Evolutionary conservation across 2,113 vertebrate genomes (phyloP).

Genomic region (Promerops cafer): DNA sequence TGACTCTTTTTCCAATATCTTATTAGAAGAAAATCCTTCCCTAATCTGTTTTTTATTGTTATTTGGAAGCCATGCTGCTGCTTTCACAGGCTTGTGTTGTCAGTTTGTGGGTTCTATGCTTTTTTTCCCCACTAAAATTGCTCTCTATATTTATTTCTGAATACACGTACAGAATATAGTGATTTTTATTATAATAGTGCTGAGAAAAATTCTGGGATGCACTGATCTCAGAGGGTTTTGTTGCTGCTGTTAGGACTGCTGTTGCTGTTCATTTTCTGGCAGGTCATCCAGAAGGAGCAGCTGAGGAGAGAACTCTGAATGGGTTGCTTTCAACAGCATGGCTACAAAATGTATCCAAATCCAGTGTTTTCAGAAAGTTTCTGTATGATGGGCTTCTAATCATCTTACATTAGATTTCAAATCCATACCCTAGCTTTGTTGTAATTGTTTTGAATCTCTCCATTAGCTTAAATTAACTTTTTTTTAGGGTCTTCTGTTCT

Average conservation of each 20-base stretch:
- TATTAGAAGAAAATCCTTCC: not conserved
- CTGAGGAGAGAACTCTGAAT: not conserved
- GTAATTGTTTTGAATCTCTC: not conserved
- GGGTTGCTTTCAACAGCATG: not conserved
- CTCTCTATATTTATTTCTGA: not conserved
- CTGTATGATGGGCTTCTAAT: not conserved
- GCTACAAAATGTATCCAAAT: not conserved
- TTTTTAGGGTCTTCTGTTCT: not conserved
- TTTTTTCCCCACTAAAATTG: not conserved
- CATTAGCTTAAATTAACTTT: not conserved
- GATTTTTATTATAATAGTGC: not conserved
- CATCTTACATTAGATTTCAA: not conserved
- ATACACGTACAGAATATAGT: not conserved
- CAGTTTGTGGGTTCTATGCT: not conserved
- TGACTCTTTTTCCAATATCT: not conserved
- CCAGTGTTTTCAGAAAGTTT: not conserved
- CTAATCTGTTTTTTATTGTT: not conserved
- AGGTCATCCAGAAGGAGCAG: not conserved
- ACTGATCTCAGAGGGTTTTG: not conserved
- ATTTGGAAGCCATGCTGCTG: not conserved
- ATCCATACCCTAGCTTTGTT: not conserved
- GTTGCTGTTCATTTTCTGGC: not conserved
- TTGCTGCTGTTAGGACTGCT: not conserved
- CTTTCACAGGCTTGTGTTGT: not conserved
- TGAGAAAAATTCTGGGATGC: not conserved